Evolutionary conservation across 2,888 invertebrate species (phyloP).

Genomic region (Netelia fuscicornis): DNA sequence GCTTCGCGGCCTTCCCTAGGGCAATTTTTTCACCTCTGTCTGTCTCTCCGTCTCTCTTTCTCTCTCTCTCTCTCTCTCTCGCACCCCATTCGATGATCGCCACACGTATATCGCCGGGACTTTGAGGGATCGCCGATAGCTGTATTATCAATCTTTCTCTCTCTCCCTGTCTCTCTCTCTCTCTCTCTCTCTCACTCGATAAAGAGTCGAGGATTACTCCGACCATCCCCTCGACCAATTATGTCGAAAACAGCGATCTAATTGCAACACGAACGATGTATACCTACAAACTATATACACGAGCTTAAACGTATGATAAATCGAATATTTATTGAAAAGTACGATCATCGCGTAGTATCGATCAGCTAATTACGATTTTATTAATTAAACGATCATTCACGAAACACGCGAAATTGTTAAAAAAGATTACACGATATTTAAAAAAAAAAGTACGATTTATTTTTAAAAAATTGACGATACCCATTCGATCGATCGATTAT

Average conservation of each 20-base stretch:
- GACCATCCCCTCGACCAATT: conserved; percentile 33
- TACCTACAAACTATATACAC: not conserved
- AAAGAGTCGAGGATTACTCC: conserved; percentile 17
- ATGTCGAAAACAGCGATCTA: conserved; percentile 32
- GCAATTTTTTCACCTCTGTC: conserved; percentile 50
- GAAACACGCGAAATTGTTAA: not conserved
- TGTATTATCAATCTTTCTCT: conserved; percentile 23
- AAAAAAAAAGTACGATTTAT: too few relatives aligned
- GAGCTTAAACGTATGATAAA: not conserved
- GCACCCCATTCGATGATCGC: conserved; percentile 1
- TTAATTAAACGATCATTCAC: not conserved
- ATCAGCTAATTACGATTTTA: not conserved
- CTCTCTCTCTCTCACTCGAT: conserved; percentile 14
- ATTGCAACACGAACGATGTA: conserved; percentile 17
- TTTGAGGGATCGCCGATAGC: conserved; percentile 18
- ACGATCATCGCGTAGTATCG: not conserved
- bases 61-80: conserved; percentile 12
- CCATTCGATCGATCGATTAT: not conserved
- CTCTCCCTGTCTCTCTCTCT: too few relatives aligned
- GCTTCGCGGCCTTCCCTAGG: conserved; percentile 56
- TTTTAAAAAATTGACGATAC: too few relatives aligned
- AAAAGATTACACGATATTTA: too few relatives aligned
- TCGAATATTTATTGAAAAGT: not conserved
- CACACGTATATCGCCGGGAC: conserved; percentile 30
- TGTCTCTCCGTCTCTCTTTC: conserved; percentile 3